Percentiles rank a stretch among this genome's conserved stretches.
Evolutionary conservation across 2,797 vertebrate genomes (phyloP).

Genomic region (Sebastiscus tertius): DNA sequence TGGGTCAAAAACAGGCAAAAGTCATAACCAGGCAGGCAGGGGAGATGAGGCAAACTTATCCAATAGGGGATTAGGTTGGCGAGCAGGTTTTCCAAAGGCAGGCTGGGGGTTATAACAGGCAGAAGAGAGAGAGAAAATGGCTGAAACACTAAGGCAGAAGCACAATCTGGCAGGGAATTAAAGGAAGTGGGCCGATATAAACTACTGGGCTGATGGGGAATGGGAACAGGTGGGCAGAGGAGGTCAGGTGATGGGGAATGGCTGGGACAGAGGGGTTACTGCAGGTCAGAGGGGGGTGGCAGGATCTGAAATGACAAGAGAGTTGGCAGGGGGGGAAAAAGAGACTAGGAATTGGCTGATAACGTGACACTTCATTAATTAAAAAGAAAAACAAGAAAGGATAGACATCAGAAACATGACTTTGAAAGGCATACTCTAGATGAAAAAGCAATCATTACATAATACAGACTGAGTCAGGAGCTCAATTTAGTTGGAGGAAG

Average conservation of each 20-base stretch:
- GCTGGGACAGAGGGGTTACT: background rate
- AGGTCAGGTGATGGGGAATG: background rate
- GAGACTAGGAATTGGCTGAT: background rate
- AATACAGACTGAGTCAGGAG: no score
- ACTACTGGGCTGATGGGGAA: background rate
- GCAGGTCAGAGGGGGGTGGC: background rate
- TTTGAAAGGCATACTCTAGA: background rate
- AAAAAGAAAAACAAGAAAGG: background rate
- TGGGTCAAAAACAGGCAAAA: background rate
- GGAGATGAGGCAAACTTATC: background rate
- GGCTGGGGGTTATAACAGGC: background rate
- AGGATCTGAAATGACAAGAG: background rate
- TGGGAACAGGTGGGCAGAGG: background rate
- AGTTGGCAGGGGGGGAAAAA: background rate
- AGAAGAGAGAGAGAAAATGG: background rate
- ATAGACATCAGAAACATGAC: background rate
- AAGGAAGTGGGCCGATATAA: background rate
- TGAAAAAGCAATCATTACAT: rapidly evolving
- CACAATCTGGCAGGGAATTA: background rate
- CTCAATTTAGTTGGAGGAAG: background rate
- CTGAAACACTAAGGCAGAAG: background rate
- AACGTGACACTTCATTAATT: background rate
- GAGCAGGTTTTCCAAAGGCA: background rate
- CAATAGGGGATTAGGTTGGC: background rate
- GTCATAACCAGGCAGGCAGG: background rate